phyloP scores from a whole-genome alignment of 2,888 invertebrate species.

The Catotricha subobsoleta region DNA sequence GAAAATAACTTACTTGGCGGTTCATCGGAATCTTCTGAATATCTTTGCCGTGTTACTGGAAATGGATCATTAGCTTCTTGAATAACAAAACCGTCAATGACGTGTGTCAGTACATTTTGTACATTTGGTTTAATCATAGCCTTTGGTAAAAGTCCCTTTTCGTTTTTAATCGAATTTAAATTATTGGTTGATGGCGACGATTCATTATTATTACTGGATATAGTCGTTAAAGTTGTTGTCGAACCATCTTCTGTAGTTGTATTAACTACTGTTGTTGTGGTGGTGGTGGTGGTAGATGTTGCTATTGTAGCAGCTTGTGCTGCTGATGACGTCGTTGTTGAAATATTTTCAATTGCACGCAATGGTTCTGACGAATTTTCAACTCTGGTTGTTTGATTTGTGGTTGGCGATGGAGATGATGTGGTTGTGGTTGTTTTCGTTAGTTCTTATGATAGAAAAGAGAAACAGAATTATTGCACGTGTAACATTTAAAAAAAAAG shows the following conservation, averaged over 20 bases:
- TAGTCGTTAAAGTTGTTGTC: slow-evolving; percentile 9
- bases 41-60: slow-evolving; percentile 48
- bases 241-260: slow-evolving; percentile 4
- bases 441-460: too few relatives aligned
- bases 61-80: slow-evolving; percentile 88
- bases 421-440: slow-evolving; percentile 12
- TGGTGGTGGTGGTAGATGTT: slow-evolving; percentile 8
- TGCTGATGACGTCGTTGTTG: slow-evolving; percentile 9
- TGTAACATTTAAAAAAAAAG: too few relatives aligned
- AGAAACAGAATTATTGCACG: too few relatives aligned
- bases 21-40: slow-evolving; percentile 47
- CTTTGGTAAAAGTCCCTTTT: slow-evolving; percentile 50
- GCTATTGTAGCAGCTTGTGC: slow-evolving; percentile 3
- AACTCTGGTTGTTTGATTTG: slow-evolving; percentile 11
- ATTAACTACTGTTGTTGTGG: slow-evolving; percentile 11
- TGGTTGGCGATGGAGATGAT: slow-evolving; percentile 9
- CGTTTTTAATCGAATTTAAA: slow-evolving; percentile 16
- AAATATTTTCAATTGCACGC: too few relatives aligned
- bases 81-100: slow-evolving; percentile 92
- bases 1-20: slow-evolving; percentile 50
- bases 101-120: slow-evolving; percentile 87
- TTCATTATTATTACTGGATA: slow-evolving; percentile 15
- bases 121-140: slow-evolving; percentile 93
- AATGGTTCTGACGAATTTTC: slow-evolving; percentile 16
- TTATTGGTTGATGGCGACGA: slow-evolving; percentile 21